These are phyloP conservation scores for Drusus annulatus DNA, from an alignment of 1,140 invertebrate genomes.

Conservation along the genomic window DNA sequence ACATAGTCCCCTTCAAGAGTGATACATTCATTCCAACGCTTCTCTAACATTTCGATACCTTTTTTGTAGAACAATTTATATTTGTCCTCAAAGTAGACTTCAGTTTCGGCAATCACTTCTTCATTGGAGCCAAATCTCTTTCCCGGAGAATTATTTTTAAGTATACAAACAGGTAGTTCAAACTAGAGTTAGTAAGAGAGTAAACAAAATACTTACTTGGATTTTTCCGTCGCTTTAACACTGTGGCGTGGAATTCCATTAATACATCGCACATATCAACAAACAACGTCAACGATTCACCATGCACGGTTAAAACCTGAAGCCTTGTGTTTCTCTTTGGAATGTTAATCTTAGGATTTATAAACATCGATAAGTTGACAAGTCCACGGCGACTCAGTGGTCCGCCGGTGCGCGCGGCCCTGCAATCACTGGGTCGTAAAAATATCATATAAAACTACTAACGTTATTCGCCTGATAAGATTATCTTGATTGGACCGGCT, in stretches of 20 bases:
- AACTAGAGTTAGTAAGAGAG: too few species aligned
- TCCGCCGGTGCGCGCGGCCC: neutral
- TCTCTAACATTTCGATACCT: too few species aligned
- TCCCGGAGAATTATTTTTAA: too few species aligned
- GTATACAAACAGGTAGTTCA: too few species aligned
- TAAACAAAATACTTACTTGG: too few species aligned
- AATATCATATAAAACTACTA: slow-evolving; percentile 23
- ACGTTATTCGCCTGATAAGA: slow-evolving; percentile 12
- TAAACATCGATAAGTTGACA: slow-evolving; percentile 3
- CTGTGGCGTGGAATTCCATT: neutral
- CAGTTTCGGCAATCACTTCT: too few species aligned
- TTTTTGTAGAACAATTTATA: too few species aligned
- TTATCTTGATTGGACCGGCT: slow-evolving; percentile 19
- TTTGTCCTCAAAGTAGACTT: too few species aligned
- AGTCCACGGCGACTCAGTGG: neutral
- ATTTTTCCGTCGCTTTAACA: neutral
- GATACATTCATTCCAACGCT: too few species aligned
- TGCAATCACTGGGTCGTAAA: slow-evolving; percentile 25
- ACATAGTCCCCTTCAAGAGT: too few species aligned
- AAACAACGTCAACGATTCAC: neutral
- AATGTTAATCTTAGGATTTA: neutral
- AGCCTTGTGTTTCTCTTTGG: neutral
- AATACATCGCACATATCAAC: slow-evolving; percentile 1
- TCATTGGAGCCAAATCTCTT: too few species aligned
- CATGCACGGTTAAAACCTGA: neutral